These are phyloP conservation scores for Leucophora obtusa DNA, from an alignment of 2,888 invertebrate species.

Conservation along the genomic window DNA sequence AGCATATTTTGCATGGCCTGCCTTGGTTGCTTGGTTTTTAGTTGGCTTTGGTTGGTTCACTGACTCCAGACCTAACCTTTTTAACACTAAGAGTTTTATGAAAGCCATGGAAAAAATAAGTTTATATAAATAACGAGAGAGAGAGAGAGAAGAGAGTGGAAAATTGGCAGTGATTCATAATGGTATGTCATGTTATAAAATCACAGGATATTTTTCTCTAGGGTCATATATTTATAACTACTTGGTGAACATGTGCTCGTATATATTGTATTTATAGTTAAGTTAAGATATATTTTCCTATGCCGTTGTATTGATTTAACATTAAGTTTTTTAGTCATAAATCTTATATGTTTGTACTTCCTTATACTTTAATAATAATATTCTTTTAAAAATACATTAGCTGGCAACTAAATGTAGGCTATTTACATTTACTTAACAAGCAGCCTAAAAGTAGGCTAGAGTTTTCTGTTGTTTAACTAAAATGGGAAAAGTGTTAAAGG, in stretches of 20 bases:
- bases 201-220: constrained; percentile 27
- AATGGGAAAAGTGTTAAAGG: too few relatives aligned
- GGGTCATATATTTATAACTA: constrained; percentile 8
- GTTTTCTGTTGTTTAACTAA: neutral
- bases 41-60: constrained; percentile 52
- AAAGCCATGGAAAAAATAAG: neutral
- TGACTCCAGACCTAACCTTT: constrained; percentile 52
- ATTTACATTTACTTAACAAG: neutral
- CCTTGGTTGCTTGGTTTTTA: neutral
- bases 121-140: too few relatives aligned
- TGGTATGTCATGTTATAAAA: constrained; percentile 19
- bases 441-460: neutral
- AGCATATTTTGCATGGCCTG: constrained; percentile 13
- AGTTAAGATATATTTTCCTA: constrained; percentile 1
- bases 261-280: constrained; percentile 24
- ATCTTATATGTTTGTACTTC: neutral
- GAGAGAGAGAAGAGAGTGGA: neutral
- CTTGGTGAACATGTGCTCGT: constrained; percentile 1
- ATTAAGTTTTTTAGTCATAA: constrained; percentile 15
- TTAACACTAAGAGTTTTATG: constrained; percentile 21
- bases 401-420: neutral
- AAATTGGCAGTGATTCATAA: constrained; percentile 52
- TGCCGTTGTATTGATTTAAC: constrained; percentile 31
- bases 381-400: neutral
- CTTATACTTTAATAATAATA: neutral